These are phyloP conservation scores for Muntiacus reevesi DNA, from an alignment of 2,113 vertebrate species.

Conservation along the genomic window DNA sequence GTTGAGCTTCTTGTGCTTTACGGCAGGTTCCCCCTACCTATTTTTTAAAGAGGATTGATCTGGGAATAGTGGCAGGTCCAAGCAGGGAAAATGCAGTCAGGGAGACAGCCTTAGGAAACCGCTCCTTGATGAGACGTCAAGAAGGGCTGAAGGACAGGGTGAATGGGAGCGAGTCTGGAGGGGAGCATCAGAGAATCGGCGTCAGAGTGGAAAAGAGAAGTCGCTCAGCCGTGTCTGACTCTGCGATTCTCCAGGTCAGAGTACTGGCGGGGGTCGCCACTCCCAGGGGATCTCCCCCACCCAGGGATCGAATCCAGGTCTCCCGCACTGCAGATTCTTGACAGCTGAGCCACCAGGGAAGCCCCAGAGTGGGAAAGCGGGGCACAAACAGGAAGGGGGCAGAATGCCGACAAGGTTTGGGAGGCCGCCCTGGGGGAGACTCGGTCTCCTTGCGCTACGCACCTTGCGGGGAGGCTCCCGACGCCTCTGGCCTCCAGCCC, in stretches of 20 bases:
- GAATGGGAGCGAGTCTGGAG: neutral
- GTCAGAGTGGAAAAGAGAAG: neutral
- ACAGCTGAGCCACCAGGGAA: neutral
- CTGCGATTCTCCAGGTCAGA: neutral
- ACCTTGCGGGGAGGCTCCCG: neutral
- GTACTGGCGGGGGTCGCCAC: neutral
- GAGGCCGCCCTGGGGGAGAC: neutral
- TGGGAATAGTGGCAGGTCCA: neutral
- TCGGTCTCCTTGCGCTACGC: neutral
- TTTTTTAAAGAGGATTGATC: neutral
- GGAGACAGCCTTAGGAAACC: neutral
- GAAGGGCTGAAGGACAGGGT: neutral
- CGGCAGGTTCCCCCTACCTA: no score
- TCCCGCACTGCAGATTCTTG: neutral
- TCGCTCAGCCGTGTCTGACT: neutral
- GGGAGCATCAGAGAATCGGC: neutral
- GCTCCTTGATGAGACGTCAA: neutral
- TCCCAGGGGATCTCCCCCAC: neutral
- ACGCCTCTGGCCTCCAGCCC: neutral
- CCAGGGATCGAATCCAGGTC: neutral
- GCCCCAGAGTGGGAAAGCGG: neutral
- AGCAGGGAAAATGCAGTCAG: neutral
- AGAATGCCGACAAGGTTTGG: neutral
- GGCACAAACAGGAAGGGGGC: neutral
- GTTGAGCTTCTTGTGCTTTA: neutral